Evolutionary conservation across 2,888 invertebrate genomes (phyloP).

Genomic region (Drosophila subquinaria): DNA sequence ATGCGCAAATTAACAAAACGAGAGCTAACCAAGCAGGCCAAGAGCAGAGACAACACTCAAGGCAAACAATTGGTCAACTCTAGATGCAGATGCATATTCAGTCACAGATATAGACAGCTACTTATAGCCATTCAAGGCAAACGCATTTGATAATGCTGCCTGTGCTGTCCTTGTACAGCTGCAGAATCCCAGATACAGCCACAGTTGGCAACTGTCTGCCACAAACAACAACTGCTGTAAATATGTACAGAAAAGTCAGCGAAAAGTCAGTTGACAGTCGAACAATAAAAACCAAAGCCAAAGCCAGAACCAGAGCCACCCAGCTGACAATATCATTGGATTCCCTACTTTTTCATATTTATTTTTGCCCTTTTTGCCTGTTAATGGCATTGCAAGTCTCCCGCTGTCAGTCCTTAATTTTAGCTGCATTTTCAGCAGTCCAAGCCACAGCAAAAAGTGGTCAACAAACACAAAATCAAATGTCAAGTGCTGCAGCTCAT

Average conservation of each 20-base stretch:
- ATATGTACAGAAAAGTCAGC: constrained; percentile 35
- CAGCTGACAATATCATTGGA: constrained; percentile 33
- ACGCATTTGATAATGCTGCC: constrained; percentile 58
- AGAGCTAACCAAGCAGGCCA: constrained; percentile 64
- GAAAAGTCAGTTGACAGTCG: constrained; percentile 32
- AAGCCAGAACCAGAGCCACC: constrained; percentile 12
- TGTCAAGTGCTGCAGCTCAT: constrained; percentile 28
- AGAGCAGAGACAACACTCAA: constrained; percentile 71
- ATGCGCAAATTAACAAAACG: constrained; percentile 75
- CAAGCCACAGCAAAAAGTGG: constrained; percentile 42
- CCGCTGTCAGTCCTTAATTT: constrained; percentile 52
- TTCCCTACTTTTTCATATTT: constrained; percentile 5
- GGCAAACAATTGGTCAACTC: constrained; percentile 55
- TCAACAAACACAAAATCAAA: constrained; percentile 37
- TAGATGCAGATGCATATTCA: constrained; percentile 56
- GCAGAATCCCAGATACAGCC: constrained; percentile 45
- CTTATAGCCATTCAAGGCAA: constrained; percentile 19
- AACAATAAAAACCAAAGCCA: constrained; percentile 52
- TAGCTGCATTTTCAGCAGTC: constrained; percentile 31
- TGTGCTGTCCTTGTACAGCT: constrained; percentile 40
- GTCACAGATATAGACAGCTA: constrained; percentile 31
- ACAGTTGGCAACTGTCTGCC: constrained; percentile 27
- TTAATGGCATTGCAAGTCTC: constrained; percentile 33
- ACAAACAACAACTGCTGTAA: constrained; percentile 42
- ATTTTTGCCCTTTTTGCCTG: constrained; percentile 10